Conservation (phyloP, 2,113 vertebrate genomes). For the Aix galericulata region DNA sequence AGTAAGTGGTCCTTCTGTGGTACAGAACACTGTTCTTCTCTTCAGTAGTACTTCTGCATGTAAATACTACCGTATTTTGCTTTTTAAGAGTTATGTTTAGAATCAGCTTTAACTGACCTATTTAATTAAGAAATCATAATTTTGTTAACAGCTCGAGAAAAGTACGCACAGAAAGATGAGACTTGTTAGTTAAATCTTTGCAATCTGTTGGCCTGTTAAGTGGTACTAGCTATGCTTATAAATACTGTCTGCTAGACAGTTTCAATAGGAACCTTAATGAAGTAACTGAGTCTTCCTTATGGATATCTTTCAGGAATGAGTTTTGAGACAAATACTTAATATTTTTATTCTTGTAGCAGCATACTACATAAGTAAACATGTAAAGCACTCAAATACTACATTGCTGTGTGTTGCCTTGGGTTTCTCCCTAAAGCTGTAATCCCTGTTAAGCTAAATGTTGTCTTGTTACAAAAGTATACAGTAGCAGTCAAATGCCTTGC, state of each 20-base stretch:
- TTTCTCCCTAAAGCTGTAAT: background rate
- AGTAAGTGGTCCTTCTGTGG: conserved; percentile 78
- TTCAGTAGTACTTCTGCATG: too few relatives aligned
- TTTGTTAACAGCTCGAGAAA: background rate
- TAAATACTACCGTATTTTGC: background rate
- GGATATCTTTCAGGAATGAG: background rate
- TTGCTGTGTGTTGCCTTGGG: background rate
- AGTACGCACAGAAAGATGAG: background rate
- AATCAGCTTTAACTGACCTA: background rate
- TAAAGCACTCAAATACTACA: background rate
- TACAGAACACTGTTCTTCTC: background rate
- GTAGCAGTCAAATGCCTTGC: background rate
- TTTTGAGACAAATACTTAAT: background rate
- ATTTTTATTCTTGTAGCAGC: background rate
- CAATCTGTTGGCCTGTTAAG: background rate
- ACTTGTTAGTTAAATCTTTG: background rate
- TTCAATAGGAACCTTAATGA: background rate
- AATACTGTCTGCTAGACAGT: background rate
- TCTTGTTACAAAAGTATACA: background rate
- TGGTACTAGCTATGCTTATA: background rate
- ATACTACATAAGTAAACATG: background rate
- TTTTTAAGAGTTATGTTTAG: background rate
- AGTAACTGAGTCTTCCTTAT: background rate
- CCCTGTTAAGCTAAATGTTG: background rate
- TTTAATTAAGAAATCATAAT: background rate